These are phyloP conservation scores for Scolopax bukidnonensis DNA, from an alignment of 2,797 vertebrate genomes.

Conservation along the genomic window DNA sequence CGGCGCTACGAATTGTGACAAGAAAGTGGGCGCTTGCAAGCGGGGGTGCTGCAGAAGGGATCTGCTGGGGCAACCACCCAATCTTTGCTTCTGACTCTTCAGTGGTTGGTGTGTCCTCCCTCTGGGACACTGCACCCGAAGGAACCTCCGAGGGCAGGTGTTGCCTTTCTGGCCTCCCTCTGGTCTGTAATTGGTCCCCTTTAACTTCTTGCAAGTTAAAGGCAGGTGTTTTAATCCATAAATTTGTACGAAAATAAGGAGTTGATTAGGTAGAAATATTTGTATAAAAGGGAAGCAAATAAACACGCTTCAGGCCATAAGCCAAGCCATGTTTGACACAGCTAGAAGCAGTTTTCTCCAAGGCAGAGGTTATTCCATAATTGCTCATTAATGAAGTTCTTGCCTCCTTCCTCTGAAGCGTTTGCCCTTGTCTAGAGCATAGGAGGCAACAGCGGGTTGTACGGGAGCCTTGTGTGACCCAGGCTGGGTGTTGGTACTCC, in stretches of 20 bases:
- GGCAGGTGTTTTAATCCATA: neutral
- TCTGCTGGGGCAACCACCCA: neutral
- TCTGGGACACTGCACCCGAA: neutral
- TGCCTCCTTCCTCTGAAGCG: neutral
- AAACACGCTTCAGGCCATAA: neutral
- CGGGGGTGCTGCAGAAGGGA: neutral
- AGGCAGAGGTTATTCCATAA: neutral
- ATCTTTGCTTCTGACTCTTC: neutral
- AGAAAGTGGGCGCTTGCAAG: neutral
- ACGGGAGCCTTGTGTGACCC: accelerated
- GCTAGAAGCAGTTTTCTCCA: neutral
- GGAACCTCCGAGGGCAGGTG: neutral
- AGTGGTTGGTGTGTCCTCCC: accelerated
- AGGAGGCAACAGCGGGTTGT: neutral
- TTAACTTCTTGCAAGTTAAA: neutral
- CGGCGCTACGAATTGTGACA: accelerated
- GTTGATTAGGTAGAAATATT: neutral
- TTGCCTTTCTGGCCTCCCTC: neutral
- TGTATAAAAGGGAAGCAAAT: neutral
- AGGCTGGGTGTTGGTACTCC: neutral
- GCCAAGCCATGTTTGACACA: neutral
- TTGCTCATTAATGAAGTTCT: neutral
- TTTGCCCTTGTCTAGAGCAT: neutral
- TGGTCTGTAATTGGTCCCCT: neutral
- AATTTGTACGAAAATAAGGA: neutral